Evolutionary conservation across 2,888 invertebrate genomes (phyloP), one percentile per base, ranked within the genome.

Genomic region (Perdita meconis): DNA sequence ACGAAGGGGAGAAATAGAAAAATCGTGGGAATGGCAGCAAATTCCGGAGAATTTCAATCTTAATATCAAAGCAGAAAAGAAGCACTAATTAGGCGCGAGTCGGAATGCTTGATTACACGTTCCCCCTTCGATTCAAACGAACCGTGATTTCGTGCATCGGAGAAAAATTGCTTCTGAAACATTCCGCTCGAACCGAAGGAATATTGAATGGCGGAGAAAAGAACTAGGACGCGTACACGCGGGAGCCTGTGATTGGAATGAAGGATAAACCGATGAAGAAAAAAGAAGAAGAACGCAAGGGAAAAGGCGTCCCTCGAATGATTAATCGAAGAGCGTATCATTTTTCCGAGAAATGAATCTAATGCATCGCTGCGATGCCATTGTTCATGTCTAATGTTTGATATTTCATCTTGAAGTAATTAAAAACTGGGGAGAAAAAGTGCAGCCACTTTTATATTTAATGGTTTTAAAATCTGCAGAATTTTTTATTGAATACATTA

Each of bases 111-210:
- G 77, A 73, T 72, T 68, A 77, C 64, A 57, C 70, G 64, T 70
- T 55, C 47, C 60, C 34, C 59, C 51, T n/a, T 24, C 47, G 66
- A 34, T 56, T 56, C 61, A 71, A 71, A 61, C 65, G 76, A 71
- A 65, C 66, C 76, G 56, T 66, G 61, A 71, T 66, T 71, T 56
- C 57, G 47, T 53, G 65, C 70, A 56, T 63, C 67, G 44, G 66
- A 30, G 72, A 67, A 61, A 77, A 67, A 68, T 63, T 53, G 72
- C 63, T 63, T 63, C 63, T 57, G 70, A 76, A 71, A 76, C 70
- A 76, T 76, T 71, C 61, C 59, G 50, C 65, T 71, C 26, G 60
- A 70, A 75, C 61, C 75, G 75, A 76, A 66, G 70, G 38, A 47
- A 57, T 19, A 55, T 40, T 71, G 66, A 76, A 71, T 76, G 61